Conservation (phyloP, 64 coral and sea anemone genomes). For the Montipora efflorescens region DNA sequence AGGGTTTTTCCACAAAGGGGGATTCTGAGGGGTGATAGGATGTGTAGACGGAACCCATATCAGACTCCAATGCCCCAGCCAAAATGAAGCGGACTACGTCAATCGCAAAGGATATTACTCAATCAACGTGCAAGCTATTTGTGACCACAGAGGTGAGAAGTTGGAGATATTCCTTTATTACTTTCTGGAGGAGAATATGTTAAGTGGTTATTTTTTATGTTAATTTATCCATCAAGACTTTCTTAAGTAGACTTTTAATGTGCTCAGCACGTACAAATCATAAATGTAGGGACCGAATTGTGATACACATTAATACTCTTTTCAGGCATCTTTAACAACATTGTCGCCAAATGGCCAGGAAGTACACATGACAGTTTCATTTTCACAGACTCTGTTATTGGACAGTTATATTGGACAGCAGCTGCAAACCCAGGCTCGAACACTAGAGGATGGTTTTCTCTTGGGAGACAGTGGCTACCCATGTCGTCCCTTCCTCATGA, state of each 20-base stretch:
- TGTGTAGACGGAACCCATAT: constrained; percentile 70
- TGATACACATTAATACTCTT: too few relatives aligned
- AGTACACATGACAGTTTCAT: constrained; percentile 35
- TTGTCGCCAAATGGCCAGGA: not conserved
- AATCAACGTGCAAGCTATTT: constrained; percentile 10
- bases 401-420: not conserved
- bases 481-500: not conserved
- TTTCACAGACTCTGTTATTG: constrained; percentile 18
- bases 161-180: not conserved
- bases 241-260: too few relatives aligned
- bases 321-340: constrained; percentile 48
- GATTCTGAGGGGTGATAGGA: constrained; percentile 67
- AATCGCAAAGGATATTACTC: too few relatives aligned
- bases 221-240: too few relatives aligned
- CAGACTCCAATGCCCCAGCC: not conserved
- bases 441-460: not conserved
- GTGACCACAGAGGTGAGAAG: constrained; percentile 28
- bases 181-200: not conserved
- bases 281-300: too few relatives aligned
- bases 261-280: too few relatives aligned
- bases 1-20: constrained; percentile 45
- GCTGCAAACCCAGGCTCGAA: not conserved
- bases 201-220: not conserved
- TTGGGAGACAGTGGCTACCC: not conserved
- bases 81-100: too few relatives aligned